Evolutionary conservation across 2,113 vertebrate species (phyloP).

Genomic region (Bostrychus sinensis): DNA sequence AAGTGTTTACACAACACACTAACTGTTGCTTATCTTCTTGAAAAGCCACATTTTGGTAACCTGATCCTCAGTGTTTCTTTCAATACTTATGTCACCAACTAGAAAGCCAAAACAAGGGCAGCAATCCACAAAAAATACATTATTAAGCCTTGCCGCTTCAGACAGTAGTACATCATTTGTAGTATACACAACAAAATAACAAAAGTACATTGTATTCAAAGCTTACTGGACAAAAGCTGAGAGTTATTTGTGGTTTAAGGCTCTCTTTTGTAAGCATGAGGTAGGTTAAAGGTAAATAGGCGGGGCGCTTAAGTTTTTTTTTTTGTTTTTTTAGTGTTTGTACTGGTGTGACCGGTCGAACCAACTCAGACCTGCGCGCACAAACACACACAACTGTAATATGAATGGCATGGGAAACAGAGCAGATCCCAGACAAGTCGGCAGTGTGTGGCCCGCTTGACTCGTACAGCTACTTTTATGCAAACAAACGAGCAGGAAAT

Average conservation of each 20-base stretch:
- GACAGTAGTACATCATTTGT: too few species aligned
- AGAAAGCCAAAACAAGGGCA: constrained; percentile 10
- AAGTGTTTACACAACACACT: constrained; percentile 7
- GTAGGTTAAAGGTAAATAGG: constrained; percentile 3
- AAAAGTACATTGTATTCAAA: too few species aligned
- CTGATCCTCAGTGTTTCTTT: constrained; percentile 40
- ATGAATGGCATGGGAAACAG: not conserved
- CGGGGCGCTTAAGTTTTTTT: constrained; percentile 11
- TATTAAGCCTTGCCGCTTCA: not conserved
- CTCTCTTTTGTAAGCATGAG: not conserved
- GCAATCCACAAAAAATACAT: not conserved
- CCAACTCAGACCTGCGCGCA: not conserved
- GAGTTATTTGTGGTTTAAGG: not conserved
- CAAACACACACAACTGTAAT: not conserved
- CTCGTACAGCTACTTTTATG: too few species aligned
- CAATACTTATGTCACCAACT: too few species aligned
- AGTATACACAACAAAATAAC: too few species aligned
- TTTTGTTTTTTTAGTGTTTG: constrained; percentile 35
- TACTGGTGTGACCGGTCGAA: constrained; percentile 61
- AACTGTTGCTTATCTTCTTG: not conserved
- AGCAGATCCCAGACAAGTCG: not conserved
- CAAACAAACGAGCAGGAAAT: not conserved
- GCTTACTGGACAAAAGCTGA: too few species aligned
- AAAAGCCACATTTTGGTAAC: constrained; percentile 21
- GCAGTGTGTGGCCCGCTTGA: too few species aligned